Evolutionary conservation across 1,140 invertebrate species (phyloP).

Genomic region (Globodera rostochiensis): DNA sequence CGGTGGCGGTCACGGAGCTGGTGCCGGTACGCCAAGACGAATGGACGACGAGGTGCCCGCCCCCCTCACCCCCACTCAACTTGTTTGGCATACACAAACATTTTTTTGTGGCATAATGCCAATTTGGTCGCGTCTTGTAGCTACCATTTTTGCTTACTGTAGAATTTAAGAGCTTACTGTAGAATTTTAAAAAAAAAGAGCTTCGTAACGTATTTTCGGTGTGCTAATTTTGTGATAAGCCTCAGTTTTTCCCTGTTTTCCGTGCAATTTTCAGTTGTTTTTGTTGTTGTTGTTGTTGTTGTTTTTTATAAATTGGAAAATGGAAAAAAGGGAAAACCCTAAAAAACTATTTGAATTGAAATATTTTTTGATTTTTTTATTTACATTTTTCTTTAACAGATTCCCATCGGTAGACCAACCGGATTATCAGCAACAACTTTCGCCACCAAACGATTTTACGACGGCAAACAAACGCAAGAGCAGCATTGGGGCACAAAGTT

Average conservation of each 20-base stretch:
- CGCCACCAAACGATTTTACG: background rate
- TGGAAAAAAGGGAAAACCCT: background rate
- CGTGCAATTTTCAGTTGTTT: background rate
- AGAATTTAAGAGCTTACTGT: too few relatives aligned
- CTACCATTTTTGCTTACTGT: too few relatives aligned
- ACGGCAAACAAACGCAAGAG: background rate
- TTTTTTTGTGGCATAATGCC: too few relatives aligned
- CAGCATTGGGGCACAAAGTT: background rate
- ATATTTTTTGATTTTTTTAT: background rate
- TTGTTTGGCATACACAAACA: too few relatives aligned
- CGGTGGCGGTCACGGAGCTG: slow-evolving; percentile 55
- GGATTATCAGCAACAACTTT: slow-evolving; percentile 1
- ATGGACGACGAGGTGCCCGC: slow-evolving; percentile 27
- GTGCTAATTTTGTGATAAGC: background rate
- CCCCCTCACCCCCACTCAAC: background rate
- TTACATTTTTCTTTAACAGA: background rate
- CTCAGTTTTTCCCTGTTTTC: background rate
- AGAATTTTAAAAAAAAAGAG: too few relatives aligned
- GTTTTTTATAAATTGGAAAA: slow-evolving; percentile 14
- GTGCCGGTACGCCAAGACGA: slow-evolving; percentile 36
- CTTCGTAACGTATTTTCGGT: background rate
- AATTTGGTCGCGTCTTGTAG: too few relatives aligned
- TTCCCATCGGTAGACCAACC: background rate
- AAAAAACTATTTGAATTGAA: background rate
- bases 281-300: background rate